A percentile compares a stretch with the other conserved stretches of the same genome.
Conservation (phyloP, 1,140 invertebrate species). For the Propsilocerus akamusi region DNA sequence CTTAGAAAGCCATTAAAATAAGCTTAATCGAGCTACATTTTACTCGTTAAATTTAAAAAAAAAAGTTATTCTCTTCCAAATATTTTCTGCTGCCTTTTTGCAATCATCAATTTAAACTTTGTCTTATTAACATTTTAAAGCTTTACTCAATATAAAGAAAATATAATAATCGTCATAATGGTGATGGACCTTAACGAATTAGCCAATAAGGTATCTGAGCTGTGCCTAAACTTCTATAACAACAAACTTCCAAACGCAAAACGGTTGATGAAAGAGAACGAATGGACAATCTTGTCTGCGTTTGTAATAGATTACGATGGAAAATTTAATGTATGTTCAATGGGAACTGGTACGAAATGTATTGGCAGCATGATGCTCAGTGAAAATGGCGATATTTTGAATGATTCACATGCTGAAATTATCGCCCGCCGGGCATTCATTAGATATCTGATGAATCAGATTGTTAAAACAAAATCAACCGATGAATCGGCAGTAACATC, state of each 20-base stretch:
- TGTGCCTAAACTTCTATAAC: constrained; percentile 1
- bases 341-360: constrained; percentile 85
- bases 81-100: no score
- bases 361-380: constrained; percentile 51
- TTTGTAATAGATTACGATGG: constrained; percentile 32
- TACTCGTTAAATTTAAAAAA: no score
- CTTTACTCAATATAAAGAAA: not conserved
- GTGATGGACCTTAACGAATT: not conserved
- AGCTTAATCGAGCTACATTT: no score
- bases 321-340: constrained; percentile 36
- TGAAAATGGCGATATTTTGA: constrained; percentile 46
- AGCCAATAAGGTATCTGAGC: not conserved
- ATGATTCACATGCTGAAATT: constrained; percentile 86
- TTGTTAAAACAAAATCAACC: constrained; percentile 18
- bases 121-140: no score
- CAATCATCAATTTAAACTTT: no score
- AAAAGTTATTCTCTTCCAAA: no score
- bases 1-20: constrained; percentile 10
- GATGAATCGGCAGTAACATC: constrained; percentile 21
- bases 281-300: constrained; percentile 72
- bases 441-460: constrained; percentile 45
- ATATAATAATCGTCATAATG: not conserved
- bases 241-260: not conserved
- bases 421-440: constrained; percentile 65
- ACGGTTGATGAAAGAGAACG: constrained; percentile 13